These are phyloP conservation scores for Sebastes schlegelii DNA, from an alignment of 2,113 vertebrate genomes.

Conservation along the genomic window DNA sequence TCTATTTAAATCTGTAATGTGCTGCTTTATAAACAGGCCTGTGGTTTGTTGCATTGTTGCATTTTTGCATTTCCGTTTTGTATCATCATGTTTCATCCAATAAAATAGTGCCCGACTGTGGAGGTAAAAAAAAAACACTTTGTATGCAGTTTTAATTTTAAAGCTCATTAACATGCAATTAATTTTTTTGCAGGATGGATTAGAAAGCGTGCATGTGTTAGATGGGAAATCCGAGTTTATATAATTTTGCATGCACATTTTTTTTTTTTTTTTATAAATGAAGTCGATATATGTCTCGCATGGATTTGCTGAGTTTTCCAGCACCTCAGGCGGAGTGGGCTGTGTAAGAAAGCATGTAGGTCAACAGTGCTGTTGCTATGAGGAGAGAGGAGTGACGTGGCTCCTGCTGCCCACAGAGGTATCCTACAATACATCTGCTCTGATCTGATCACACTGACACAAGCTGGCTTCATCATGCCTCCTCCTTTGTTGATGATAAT, in stretches of 20 bases:
- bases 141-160: conserved; percentile 48
- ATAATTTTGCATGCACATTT: conserved; percentile 19
- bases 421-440: conserved; percentile 67
- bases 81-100: conserved; percentile 48
- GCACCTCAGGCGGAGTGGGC: conserved; percentile 62
- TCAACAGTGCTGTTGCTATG: conserved; percentile 79
- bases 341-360: conserved; percentile 78
- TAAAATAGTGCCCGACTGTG: conserved; percentile 60
- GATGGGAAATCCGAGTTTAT: not conserved
- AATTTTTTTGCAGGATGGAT: not conserved
- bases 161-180: not conserved
- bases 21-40: not conserved
- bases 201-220: not conserved
- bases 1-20: not conserved
- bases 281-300: conserved; percentile 22
- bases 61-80: conserved; percentile 26
- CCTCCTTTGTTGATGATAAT: conserved; percentile 65
- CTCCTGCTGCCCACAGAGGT: conserved; percentile 76
- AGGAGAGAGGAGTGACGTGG: conserved; percentile 81
- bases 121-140: conserved; percentile 4
- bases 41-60: conserved; percentile 6
- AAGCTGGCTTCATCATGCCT: conserved; percentile 28
- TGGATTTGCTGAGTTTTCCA: conserved; percentile 62
- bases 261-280: not conserved
- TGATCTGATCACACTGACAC: conserved; percentile 10